These are phyloP conservation scores for Columbina picui DNA, from an alignment of 2,113 vertebrate genomes.

Conservation along the genomic window DNA sequence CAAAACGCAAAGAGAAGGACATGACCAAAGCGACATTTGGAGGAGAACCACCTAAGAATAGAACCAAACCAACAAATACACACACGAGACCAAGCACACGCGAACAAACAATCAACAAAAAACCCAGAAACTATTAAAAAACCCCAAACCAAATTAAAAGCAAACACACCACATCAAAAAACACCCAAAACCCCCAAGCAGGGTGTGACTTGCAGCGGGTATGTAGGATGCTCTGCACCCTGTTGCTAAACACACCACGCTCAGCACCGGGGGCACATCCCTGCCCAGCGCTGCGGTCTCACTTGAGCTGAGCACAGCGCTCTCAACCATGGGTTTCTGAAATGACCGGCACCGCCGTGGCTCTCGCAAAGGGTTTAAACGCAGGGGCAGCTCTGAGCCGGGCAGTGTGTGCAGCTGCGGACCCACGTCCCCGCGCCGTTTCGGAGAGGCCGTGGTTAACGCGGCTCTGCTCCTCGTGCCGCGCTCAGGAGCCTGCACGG, in stretches of 20 bases:
- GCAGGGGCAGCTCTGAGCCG: neutral
- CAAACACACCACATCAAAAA: neutral
- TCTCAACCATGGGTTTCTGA: neutral
- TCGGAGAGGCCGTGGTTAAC: neutral
- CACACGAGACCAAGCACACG: too few species aligned
- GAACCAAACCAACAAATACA: too few species aligned
- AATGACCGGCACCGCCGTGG: too few species aligned
- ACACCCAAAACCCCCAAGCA: too few species aligned
- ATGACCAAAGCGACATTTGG: fast-evolving
- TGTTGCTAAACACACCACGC: fast-evolving
- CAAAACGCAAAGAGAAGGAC: neutral
- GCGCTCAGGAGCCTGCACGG: neutral
- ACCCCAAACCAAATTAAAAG: too few species aligned
- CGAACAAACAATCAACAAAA: too few species aligned
- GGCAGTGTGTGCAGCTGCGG: too few species aligned
- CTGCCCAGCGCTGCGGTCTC: neutral
- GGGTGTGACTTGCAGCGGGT: neutral
- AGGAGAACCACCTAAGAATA: neutral
- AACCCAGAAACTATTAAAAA: too few species aligned
- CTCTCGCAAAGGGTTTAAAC: neutral
- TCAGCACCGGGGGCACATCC: neutral
- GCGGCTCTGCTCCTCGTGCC: neutral
- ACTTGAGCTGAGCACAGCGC: neutral
- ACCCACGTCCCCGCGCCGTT: neutral
- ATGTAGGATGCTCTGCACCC: fast-evolving